Evolutionary conservation across 1,140 invertebrate species (phyloP).

Genomic region (Platyura marginata): DNA sequence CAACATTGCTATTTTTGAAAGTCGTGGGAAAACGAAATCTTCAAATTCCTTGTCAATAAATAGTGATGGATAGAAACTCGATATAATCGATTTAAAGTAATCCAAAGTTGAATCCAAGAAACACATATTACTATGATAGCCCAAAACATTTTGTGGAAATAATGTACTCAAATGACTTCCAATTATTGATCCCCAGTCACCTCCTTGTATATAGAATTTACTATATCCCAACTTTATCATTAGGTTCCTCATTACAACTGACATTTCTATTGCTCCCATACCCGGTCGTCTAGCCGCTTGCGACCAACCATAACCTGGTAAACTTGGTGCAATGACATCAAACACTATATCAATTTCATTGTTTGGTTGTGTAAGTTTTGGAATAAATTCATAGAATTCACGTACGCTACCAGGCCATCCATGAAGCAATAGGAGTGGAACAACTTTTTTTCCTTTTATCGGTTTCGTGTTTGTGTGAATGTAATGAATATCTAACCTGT

Average conservation of each 20-base stretch:
- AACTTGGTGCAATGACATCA: constrained; percentile 65
- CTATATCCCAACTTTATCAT: constrained; percentile 61
- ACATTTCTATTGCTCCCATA: constrained; percentile 38
- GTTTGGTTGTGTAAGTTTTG: constrained; percentile 33
- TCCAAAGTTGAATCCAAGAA: constrained; percentile 22
- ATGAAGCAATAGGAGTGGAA: constrained; percentile 59
- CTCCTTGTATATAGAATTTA: constrained; percentile 63
- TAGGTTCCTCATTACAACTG: constrained; percentile 60
- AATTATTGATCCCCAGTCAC: constrained; percentile 60
- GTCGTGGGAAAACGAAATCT: constrained; percentile 40
- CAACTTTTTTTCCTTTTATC: constrained; percentile 28
- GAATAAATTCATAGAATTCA: constrained; percentile 70
- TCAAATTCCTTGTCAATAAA: constrained; percentile 33
- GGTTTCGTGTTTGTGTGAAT: constrained; percentile 37
- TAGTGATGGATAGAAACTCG: constrained; percentile 29
- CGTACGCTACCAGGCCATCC: constrained; percentile 82
- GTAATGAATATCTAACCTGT: constrained; percentile 58
- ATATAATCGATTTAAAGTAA: constrained; percentile 14
- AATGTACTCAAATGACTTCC: constrained; percentile 36
- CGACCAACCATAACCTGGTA: constrained; percentile 73
- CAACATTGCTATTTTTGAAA: constrained; percentile 24
- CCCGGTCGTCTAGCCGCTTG: constrained; percentile 41
- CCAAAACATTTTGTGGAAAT: constrained; percentile 44
- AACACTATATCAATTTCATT: constrained; percentile 30
- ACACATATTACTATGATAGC: constrained; percentile 45